phyloP scores from a whole-genome alignment of 2,797 vertebrate species.

The Denticeps clupeoides region DNA sequence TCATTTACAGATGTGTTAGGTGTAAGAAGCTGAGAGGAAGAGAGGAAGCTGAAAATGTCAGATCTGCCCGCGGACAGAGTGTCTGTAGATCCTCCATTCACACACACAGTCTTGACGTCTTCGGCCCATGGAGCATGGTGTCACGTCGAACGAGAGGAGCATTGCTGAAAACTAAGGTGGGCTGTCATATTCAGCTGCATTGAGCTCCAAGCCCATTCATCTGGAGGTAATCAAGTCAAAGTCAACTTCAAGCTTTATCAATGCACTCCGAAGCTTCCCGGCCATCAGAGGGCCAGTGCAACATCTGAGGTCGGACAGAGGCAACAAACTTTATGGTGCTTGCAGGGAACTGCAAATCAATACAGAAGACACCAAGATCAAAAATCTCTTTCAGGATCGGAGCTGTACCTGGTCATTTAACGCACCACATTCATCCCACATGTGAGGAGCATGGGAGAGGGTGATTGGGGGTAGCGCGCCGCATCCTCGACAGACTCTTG shows the following conservation, averaged over 20 bases:
- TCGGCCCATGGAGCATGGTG: not conserved
- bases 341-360: not conserved
- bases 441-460: not conserved
- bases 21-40: not conserved
- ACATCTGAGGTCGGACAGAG: not conserved
- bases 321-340: not conserved
- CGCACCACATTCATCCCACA: not conserved
- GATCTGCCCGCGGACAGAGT: not conserved
- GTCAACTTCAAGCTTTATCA: not conserved
- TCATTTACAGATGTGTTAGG: no score
- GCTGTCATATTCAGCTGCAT: no score
- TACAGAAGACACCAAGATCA: not conserved
- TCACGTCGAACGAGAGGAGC: not conserved
- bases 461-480: not conserved
- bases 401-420: slow-evolving; percentile 14
- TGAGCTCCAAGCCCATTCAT: not conserved
- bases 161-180: not conserved
- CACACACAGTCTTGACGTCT: not conserved
- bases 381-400: slow-evolving; percentile 3
- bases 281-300: not conserved
- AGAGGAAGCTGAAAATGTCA: not conserved
- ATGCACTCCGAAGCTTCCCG: not conserved
- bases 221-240: not conserved
- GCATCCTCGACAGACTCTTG: not conserved
- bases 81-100: no score